phyloP scores from a whole-genome alignment of 2,888 invertebrate genomes.

The Villa cingulata region DNA sequence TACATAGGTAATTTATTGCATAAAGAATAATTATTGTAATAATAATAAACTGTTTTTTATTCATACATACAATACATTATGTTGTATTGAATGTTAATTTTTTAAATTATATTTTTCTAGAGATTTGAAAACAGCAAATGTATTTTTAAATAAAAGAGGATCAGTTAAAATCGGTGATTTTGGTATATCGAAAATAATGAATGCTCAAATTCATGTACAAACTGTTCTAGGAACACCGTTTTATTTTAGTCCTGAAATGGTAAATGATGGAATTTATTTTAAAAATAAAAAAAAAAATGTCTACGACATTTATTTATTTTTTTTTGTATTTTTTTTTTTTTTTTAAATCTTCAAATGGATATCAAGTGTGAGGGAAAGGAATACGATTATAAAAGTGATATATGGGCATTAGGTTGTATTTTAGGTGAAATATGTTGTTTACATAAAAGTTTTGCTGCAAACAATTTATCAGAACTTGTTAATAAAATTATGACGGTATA shows the following conservation, averaged over 20 bases:
- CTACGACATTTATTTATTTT: not conserved
- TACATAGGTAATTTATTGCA: slow-evolving; percentile 37
- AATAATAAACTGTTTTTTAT: not conserved
- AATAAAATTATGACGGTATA: slow-evolving; percentile 56
- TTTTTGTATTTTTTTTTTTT: not conserved
- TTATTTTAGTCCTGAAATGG: slow-evolving; percentile 61
- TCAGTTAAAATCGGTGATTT: slow-evolving; percentile 60
- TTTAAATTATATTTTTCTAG: slow-evolving; percentile 26
- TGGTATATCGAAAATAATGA: slow-evolving; percentile 61
- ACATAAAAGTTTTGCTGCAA: slow-evolving; percentile 57
- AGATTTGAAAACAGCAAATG: slow-evolving; percentile 61
- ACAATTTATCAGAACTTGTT: slow-evolving; percentile 56
- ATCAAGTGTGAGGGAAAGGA: slow-evolving; percentile 59
- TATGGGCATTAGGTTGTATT: slow-evolving; percentile 67
- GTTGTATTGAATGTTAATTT: not conserved
- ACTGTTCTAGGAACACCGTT: slow-evolving; percentile 61
- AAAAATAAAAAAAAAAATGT: too few species aligned
- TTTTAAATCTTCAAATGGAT: too few species aligned
- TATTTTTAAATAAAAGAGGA: slow-evolving; percentile 53
- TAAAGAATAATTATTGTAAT: not conserved
- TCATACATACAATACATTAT: not conserved
- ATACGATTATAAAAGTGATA: slow-evolving; percentile 62
- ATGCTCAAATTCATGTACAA: slow-evolving; percentile 49
- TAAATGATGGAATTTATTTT: too few species aligned
- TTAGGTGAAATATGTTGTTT: slow-evolving; percentile 60